phyloP scores from a whole-genome alignment of 2,888 invertebrate species.

The Pseudolycoriella hygida region DNA sequence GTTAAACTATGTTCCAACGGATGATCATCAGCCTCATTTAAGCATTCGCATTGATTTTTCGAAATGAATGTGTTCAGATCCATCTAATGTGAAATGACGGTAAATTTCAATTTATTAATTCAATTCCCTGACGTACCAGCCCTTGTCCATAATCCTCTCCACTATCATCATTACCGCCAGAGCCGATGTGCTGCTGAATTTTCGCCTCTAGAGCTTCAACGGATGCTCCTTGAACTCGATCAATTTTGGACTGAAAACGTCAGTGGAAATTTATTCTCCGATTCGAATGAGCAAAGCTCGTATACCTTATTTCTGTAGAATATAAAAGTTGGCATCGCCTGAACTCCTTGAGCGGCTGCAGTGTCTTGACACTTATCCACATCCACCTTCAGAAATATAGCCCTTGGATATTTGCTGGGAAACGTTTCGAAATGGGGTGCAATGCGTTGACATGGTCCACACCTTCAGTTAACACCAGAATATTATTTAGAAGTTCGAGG shows the following conservation, averaged over 20 bases:
- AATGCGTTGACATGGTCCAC: constrained; percentile 90
- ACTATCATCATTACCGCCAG: constrained; percentile 40
- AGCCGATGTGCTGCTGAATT: constrained; percentile 69
- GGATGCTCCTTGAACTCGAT: constrained; percentile 77
- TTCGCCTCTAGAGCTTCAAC: constrained; percentile 64
- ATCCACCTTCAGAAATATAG: constrained; percentile 75
- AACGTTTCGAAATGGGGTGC: constrained; percentile 84
- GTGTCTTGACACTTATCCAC: constrained; percentile 86
- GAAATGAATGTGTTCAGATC: constrained; percentile 72
- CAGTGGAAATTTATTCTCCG: background rate
- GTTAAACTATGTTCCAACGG: constrained; percentile 55
- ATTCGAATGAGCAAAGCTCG: constrained; percentile 13
- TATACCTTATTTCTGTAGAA: constrained; percentile 70
- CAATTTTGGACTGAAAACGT: constrained; percentile 62
- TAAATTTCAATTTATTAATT: background rate
- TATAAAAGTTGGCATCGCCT: constrained; percentile 96
- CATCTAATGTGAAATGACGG: constrained; percentile 45
- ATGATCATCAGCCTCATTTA: constrained; percentile 92
- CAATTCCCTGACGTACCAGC: constrained; percentile 16
- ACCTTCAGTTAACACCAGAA: no score
- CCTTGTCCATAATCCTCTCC: constrained; percentile 57
- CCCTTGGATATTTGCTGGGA: constrained; percentile 70
- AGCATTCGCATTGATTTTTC: constrained; percentile 82
- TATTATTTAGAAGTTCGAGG: no score
- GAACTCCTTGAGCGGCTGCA: constrained; percentile 75